These are phyloP conservation scores for Epistrophe grossulariae DNA, from an alignment of 2,888 invertebrate genomes.

Conservation along the genomic window DNA sequence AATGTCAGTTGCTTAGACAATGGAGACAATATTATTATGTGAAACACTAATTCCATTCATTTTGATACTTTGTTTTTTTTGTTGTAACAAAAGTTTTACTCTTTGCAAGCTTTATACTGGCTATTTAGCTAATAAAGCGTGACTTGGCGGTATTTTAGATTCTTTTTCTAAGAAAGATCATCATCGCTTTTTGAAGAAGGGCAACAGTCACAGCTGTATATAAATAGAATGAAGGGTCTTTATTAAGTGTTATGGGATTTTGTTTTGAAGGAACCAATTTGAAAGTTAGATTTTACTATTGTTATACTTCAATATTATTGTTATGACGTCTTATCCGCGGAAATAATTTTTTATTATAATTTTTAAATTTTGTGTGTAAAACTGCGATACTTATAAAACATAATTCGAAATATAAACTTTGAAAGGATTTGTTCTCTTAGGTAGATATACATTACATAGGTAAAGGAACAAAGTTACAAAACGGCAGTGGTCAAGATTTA, in stretches of 20 bases:
- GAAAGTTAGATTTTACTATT: conserved; percentile 39
- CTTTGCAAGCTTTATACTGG: conserved; percentile 49
- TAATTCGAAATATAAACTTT: too few species aligned
- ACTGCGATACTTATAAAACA: neutral
- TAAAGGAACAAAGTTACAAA: too few species aligned
- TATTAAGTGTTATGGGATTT: conserved; percentile 56
- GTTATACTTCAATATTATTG: conserved; percentile 46
- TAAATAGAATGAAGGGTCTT: neutral
- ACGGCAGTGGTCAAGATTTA: too few species aligned
- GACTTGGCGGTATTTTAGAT: conserved; percentile 66
- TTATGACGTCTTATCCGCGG: conserved; percentile 56
- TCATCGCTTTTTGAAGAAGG: neutral
- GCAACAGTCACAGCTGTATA: conserved; percentile 1
- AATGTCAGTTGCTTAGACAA: conserved; percentile 73
- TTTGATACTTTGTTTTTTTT: conserved; percentile 9
- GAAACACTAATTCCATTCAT: conserved; percentile 67
- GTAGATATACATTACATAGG: too few species aligned
- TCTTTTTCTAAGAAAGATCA: conserved; percentile 20
- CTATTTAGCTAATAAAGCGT: conserved; percentile 72
- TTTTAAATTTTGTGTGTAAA: neutral
- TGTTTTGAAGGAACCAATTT: conserved; percentile 43
- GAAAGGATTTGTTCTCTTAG: too few species aligned
- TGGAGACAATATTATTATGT: conserved; percentile 69
- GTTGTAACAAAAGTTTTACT: conserved; percentile 48
- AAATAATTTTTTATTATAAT: conserved; percentile 4